Evolutionary conservation across 2,113 vertebrate species (phyloP).

Genomic region (Potamarius usumacintae): DNA sequence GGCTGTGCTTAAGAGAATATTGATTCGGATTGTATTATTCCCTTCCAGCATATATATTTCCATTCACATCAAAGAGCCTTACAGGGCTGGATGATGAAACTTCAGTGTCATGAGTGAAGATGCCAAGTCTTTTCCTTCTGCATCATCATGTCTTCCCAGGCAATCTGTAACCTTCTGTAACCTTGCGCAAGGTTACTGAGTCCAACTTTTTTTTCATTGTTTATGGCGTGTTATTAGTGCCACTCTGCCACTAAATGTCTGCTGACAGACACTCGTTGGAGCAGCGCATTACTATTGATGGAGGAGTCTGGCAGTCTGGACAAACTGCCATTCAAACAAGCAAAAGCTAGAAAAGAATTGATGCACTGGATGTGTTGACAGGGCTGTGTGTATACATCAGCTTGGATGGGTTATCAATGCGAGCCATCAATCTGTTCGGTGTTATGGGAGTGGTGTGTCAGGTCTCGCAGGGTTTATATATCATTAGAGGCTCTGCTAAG

Average conservation of each 20-base stretch:
- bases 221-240: constrained; percentile 44
- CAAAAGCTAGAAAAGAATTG: constrained; percentile 10
- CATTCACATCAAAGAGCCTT: constrained; percentile 45
- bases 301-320: constrained; percentile 24
- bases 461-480: neutral
- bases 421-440: neutral
- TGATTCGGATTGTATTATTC: constrained; percentile 42
- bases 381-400: constrained; percentile 28
- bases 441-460: neutral
- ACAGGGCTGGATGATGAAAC: constrained; percentile 51
- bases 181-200: neutral
- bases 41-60: constrained; percentile 45
- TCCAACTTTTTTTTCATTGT: constrained; percentile 37
- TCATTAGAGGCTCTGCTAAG: neutral
- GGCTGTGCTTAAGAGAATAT: constrained; percentile 49
- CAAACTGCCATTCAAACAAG: constrained; percentile 26
- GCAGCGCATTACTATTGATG: constrained; percentile 45
- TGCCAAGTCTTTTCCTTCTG: constrained; percentile 16
- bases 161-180: constrained; percentile 30
- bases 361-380: constrained; percentile 2
- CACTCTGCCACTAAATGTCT: constrained; percentile 25
- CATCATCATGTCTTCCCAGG: neutral
- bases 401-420: constrained; percentile 30
- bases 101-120: constrained; percentile 30
- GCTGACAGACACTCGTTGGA: constrained; percentile 36